Percentiles rank a stretch among this genome's conserved stretches.
Conservation (phyloP, 2,113 vertebrate genomes). For the Clarias batrachus region DNA sequence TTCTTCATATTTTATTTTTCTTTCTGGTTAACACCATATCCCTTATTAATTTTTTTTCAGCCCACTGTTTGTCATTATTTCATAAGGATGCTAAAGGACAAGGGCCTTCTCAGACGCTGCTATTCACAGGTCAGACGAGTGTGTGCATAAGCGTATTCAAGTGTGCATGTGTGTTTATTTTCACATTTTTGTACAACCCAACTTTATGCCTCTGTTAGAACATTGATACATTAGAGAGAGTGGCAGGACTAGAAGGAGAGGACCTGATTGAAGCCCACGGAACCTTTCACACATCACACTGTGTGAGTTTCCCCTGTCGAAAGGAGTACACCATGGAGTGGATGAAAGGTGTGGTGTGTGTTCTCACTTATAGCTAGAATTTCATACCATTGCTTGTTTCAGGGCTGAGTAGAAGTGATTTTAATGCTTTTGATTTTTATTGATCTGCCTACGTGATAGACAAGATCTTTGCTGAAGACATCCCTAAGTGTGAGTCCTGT, state of each 20-base stretch:
- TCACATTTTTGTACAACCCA: not conserved
- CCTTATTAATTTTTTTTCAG: constrained; percentile 59
- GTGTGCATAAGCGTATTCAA: not conserved
- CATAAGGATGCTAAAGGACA: constrained; percentile 87
- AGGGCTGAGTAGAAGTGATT: not conserved
- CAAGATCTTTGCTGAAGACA: constrained; percentile 82
- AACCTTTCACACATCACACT: constrained; percentile 87
- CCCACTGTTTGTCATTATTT: constrained; percentile 92
- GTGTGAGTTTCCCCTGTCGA: constrained; percentile 75
- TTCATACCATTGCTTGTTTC: not conserved
- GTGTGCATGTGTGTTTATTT: not conserved
- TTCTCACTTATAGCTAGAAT: not conserved
- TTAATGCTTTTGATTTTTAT: not conserved
- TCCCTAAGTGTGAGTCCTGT: constrained; percentile 85
- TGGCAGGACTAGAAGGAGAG: constrained; percentile 79
- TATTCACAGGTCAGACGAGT: constrained; percentile 81
- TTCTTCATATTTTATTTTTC: not conserved
- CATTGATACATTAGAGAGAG: constrained; percentile 88
- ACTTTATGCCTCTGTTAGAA: constrained; percentile 71
- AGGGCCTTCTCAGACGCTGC: constrained; percentile 82
- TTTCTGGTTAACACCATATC: not conserved
- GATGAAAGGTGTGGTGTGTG: constrained; percentile 83
- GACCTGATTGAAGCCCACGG: constrained; percentile 89
- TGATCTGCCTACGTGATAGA: constrained; percentile 65
- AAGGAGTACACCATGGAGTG: constrained; percentile 79